These are phyloP conservation scores for Dromococcyx pavoninus DNA, from an alignment of 2,797 vertebrate genomes.

Conservation along the genomic window DNA sequence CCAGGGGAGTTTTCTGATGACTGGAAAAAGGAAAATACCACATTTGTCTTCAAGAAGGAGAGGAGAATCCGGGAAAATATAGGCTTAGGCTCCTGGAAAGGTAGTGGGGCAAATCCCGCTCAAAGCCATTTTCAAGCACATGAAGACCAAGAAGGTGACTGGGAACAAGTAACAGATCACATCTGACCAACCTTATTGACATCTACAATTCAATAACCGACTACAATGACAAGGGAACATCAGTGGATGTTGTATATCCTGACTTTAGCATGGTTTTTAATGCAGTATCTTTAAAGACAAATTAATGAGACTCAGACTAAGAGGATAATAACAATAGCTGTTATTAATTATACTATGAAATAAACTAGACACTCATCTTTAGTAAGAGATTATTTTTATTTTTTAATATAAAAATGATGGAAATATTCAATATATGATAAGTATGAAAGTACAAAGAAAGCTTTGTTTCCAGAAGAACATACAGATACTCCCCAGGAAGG, in stretches of 20 bases:
- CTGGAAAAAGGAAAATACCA: not conserved
- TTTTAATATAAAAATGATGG: not conserved
- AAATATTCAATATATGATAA: not conserved
- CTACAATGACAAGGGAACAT: not conserved
- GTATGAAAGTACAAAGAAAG: not conserved
- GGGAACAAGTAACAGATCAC: not conserved
- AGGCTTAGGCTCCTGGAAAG: not conserved
- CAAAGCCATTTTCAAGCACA: not conserved
- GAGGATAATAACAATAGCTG: not conserved
- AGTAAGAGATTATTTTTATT: not conserved
- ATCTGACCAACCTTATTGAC: not conserved
- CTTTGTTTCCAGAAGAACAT: not conserved
- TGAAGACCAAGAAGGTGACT: not conserved
- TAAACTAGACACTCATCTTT: not conserved
- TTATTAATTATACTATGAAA: not conserved
- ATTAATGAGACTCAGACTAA: not conserved
- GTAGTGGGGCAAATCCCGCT: not conserved
- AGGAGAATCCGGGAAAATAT: not conserved
- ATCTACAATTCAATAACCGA: not conserved
- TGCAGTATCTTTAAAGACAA: not conserved
- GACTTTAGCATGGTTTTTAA: not conserved
- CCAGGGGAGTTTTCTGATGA: not conserved
- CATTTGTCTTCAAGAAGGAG: not conserved
- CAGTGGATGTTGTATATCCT: not conserved
- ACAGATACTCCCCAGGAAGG: not conserved